These are phyloP conservation scores for Colletes gigas DNA, from an alignment of 1,140 invertebrate genomes.

Conservation along the genomic window DNA sequence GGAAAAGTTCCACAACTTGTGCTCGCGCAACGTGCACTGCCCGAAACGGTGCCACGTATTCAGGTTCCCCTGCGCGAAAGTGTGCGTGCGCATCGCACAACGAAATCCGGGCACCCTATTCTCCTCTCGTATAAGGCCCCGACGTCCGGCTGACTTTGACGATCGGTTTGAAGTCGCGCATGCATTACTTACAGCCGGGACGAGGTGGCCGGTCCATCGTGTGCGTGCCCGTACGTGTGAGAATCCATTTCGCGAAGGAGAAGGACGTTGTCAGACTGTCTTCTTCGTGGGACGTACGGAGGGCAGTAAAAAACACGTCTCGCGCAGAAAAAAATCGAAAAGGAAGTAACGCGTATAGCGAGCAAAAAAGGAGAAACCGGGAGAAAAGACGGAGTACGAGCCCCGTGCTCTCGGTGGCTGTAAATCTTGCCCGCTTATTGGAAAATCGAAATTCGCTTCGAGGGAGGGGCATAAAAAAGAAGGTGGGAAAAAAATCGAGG, in stretches of 20 bases:
- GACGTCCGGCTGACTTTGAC: conserved; percentile 63
- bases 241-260: conserved; percentile 62
- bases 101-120: conserved; percentile 58
- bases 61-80: neutral
- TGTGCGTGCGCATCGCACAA: conserved; percentile 11
- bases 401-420: conserved; percentile 16
- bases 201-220: conserved; percentile 5
- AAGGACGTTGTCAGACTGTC: conserved; percentile 61
- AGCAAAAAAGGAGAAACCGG: conserved; percentile 24
- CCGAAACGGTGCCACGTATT: neutral
- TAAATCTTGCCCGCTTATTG: conserved; percentile 63
- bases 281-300: conserved; percentile 55
- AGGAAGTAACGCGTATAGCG: conserved; percentile 44
- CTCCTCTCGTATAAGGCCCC: conserved; percentile 42
- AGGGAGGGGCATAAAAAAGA: conserved; percentile 33
- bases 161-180: conserved; percentile 54
- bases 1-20: conserved; percentile 13
- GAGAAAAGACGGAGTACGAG: conserved; percentile 11
- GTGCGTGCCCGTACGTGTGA: conserved; percentile 55
- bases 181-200: conserved; percentile 52
- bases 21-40: neutral
- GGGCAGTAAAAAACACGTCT: conserved; percentile 63
- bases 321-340: conserved; percentile 35
- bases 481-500: neutral
- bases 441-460: conserved; percentile 62